Evolutionary conservation across 2,113 vertebrate species (phyloP).

Genomic region (Helogale parvula): DNA sequence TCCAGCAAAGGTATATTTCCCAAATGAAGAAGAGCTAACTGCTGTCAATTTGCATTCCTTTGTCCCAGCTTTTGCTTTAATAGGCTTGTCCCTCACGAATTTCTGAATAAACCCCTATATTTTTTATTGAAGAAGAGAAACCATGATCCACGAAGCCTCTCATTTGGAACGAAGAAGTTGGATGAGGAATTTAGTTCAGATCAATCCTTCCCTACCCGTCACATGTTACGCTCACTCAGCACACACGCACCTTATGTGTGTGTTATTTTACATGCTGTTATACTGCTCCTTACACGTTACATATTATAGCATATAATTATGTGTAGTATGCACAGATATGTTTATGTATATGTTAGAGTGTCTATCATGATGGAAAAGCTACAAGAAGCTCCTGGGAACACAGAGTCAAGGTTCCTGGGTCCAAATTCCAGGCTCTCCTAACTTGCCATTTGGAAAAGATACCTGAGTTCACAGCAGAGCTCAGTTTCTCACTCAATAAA

Average conservation of each 20-base stretch:
- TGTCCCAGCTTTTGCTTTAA: neutral
- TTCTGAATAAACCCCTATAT: neutral
- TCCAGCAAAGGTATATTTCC: neutral
- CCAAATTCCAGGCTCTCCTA: neutral
- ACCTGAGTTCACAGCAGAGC: neutral
- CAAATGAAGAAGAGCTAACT: neutral
- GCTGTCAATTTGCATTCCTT: neutral
- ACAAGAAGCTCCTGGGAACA: neutral
- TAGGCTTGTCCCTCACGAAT: neutral
- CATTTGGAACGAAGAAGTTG: neutral
- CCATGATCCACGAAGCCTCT: neutral
- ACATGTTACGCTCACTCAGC: too few species aligned
- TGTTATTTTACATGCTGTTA: neutral
- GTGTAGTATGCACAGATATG: neutral
- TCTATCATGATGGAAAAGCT: neutral
- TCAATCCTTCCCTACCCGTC: neutral
- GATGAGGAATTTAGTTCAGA: neutral
- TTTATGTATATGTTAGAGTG: neutral
- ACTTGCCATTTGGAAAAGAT: conserved; percentile 38
- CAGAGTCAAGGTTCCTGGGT: neutral
- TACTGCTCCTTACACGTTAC: neutral
- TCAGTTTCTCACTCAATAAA: conserved; percentile 47
- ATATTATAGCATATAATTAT: neutral
- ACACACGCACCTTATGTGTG: neutral
- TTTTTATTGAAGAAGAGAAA: neutral